Base-by-base conservation (phyloP, 2,888 invertebrate genomes). In the Mythimna loreyi region DNA sequence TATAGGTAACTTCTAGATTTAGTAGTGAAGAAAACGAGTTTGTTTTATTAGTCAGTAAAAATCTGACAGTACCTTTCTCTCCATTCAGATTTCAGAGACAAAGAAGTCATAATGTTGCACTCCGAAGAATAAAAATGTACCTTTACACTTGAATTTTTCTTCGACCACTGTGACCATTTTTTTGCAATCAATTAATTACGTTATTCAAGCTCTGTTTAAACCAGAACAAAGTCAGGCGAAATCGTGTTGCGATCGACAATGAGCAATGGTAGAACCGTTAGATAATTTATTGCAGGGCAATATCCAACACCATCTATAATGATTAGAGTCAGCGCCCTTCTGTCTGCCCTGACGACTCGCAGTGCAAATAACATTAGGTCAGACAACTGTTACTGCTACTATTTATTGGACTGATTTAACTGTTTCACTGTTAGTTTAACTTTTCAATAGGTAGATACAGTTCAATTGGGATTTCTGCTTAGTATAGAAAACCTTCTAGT, bases 271-370 rank as follows among this genome's bases (percentile, higher is more conserved):
- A 68, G 66, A 67, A 70, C 52, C 68, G 56, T 67, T 67, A 85
- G 87, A 89, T 80, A 60, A 75, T 78, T 88, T 86, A 90, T 91
- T 83, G 76, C 73, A 60, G 69, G 67, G 88, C 89, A 92, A 92
- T 92, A 90, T 89, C 85, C 83, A 70, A 71, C 67, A 72, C 83
- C 86, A 92, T 92, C 88, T 86, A 90, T 92, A 88, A 88, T 88
- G 86, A 90, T 92, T 92, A 91, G 76, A 43, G 72, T 23, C 67
- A 71, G 82, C 85, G 84, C 86, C 84, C 87, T 84, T 82, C 84
- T 76, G 83, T 84, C 86, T 85, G 72, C 72, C 72, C 66, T 82
- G 80, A 81, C 80, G 75, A 67, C 68, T 85, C 78, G 56, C 70
- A 78, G 67, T 79, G 66, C 70, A 75, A 81, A 70, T 74, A 79